These are phyloP conservation scores for Gila orcuttii DNA, from an alignment of 2,113 vertebrate genomes.

Conservation along the genomic window DNA sequence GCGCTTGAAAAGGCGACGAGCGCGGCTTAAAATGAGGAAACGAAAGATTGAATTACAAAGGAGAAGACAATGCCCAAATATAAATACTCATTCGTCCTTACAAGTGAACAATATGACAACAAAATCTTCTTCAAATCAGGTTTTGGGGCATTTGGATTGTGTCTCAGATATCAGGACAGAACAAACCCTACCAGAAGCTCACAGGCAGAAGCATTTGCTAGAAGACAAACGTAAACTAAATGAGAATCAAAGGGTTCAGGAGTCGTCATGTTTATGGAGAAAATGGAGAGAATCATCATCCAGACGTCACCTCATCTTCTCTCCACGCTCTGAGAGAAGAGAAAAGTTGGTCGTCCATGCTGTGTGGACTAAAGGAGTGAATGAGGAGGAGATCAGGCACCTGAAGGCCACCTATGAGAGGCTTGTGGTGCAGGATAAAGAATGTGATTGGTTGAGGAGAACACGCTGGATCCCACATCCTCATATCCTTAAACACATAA, in stretches of 20 bases:
- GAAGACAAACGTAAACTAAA: slow-evolving; percentile 77
- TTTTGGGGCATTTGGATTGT: not conserved
- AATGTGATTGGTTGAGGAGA: slow-evolving; percentile 89
- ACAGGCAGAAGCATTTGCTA: not conserved
- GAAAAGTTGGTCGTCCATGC: slow-evolving; percentile 90
- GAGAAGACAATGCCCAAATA: slow-evolving; percentile 52
- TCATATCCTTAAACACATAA: slow-evolving; percentile 86
- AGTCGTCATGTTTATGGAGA: slow-evolving; percentile 57
- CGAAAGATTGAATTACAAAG: slow-evolving; percentile 40
- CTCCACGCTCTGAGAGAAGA: slow-evolving; percentile 81
- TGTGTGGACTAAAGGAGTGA: slow-evolving; percentile 91
- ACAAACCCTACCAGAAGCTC: not conserved
- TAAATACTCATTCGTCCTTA: not conserved
- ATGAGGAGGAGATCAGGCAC: slow-evolving; percentile 90
- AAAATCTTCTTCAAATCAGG: not conserved
- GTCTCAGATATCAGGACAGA: slow-evolving; percentile 14
- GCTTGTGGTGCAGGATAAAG: slow-evolving; percentile 83
- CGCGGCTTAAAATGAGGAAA: slow-evolving; percentile 69
- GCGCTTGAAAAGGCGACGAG: slow-evolving; percentile 76
- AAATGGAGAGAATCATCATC: slow-evolving; percentile 73
- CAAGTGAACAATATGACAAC: not conserved
- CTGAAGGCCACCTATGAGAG: slow-evolving; percentile 85
- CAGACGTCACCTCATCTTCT: slow-evolving; percentile 69
- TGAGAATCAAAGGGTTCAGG: slow-evolving; percentile 42
- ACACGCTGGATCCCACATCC: slow-evolving; percentile 92